Evolutionary conservation across 2,113 vertebrate genomes (phyloP).

Genomic region (Antigone vipio): DNA sequence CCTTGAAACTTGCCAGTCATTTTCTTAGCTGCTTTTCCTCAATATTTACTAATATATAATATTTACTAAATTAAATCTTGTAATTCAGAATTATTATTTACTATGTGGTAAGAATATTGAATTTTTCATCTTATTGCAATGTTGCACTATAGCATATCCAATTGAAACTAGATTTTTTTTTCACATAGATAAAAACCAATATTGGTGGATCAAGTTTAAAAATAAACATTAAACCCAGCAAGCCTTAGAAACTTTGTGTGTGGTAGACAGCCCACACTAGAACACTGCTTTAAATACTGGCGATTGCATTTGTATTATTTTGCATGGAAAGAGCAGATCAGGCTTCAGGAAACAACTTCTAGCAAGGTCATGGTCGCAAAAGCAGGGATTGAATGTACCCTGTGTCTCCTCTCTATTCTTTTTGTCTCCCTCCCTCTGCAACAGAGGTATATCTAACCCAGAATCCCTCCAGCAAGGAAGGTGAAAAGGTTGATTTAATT

Average conservation of each 20-base stretch:
- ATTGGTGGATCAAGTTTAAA: background rate
- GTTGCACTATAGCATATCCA: background rate
- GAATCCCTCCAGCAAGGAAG: background rate
- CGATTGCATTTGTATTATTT: background rate
- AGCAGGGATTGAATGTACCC: background rate
- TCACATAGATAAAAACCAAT: background rate
- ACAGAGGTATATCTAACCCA: background rate
- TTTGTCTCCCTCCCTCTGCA: background rate
- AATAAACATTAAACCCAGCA: background rate
- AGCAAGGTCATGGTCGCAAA: background rate
- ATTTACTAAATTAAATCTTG: background rate
- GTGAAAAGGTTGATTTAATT: background rate
- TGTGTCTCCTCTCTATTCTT: background rate
- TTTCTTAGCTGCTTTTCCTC: background rate
- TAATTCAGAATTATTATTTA: background rate
- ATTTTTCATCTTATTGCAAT: background rate
- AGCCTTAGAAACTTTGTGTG: background rate
- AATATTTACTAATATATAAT: background rate
- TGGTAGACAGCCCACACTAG: fast-evolving
- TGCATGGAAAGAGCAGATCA: background rate
- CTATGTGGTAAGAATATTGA: background rate
- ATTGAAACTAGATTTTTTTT: background rate
- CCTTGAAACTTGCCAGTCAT: background rate
- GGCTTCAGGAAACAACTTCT: background rate
- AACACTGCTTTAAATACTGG: background rate